phyloP scores from a whole-genome alignment of 2,888 invertebrate genomes.

The Aquatica leii region DNA sequence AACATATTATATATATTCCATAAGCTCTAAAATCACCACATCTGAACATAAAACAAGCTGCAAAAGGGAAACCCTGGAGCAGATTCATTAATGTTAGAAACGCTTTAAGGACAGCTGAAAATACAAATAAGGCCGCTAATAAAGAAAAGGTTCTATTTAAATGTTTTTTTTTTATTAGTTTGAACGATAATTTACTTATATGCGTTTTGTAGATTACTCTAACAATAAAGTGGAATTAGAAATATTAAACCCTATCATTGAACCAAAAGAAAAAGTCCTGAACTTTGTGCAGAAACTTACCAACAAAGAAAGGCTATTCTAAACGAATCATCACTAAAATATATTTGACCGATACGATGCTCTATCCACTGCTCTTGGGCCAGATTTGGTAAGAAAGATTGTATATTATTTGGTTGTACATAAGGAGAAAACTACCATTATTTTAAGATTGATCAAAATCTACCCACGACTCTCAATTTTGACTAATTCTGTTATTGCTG shows the following conservation, averaged over 20 bases:
- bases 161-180: neutral
- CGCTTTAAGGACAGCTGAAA: no score
- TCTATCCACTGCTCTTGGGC: no score
- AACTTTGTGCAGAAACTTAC: no score
- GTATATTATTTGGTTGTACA: no score
- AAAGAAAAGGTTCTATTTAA: neutral
- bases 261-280: neutral
- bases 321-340: neutral
- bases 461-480: no score
- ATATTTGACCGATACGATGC: neutral
- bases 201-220: neutral
- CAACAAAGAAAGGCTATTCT: no score
- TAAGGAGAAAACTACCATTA: no score
- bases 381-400: no score
- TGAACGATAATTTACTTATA: neutral
- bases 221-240: neutral
- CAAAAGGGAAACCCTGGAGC: neutral
- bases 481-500: no score
- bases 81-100: no score
- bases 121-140: no score
- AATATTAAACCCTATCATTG: neutral
- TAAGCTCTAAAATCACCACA: neutral
- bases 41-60: neutral
- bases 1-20: neutral
- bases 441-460: no score